These are phyloP conservation scores for Siniperca undulata DNA, from an alignment of 2,797 vertebrate species.

Conservation along the genomic window DNA sequence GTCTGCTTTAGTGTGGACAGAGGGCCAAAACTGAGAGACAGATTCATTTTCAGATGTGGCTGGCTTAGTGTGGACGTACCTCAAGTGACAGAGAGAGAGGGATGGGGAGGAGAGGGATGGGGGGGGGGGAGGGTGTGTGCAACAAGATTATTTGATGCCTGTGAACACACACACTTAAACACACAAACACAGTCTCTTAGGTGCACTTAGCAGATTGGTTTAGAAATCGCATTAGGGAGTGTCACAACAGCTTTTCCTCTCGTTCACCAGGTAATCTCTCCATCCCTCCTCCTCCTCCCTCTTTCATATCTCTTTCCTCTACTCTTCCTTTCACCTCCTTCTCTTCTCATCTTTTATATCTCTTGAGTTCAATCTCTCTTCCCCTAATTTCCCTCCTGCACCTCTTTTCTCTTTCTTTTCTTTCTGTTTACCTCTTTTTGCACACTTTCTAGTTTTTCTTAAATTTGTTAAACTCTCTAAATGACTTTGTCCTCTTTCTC, in stretches of 20 bases:
- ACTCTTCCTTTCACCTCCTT: constrained; percentile 9
- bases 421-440: not conserved
- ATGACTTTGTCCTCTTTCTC: not conserved
- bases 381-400: not conserved
- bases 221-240: constrained; percentile 96
- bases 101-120: not conserved
- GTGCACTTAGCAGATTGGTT: constrained; percentile 95
- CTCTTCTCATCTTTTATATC: constrained; percentile 63
- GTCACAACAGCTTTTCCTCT: constrained; percentile 86
- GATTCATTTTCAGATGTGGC: not conserved
- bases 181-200: constrained; percentile 59
- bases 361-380: constrained; percentile 2
- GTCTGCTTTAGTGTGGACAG: not conserved
- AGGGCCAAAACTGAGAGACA: not conserved
- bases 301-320: constrained; percentile 70
- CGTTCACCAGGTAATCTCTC: constrained; percentile 90
- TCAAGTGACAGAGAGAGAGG: constrained; percentile 5
- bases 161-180: constrained; percentile 42
- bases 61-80: not conserved
- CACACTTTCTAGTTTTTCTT: not conserved
- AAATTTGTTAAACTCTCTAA: not conserved
- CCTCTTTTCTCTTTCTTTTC: not conserved
- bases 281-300: constrained; percentile 75
- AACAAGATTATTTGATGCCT: constrained; percentile 72
- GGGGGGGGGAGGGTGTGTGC: constrained; percentile 48